Base-by-base conservation (phyloP, 2,888 invertebrate species). In the Xestia rhomboidea region DNA sequence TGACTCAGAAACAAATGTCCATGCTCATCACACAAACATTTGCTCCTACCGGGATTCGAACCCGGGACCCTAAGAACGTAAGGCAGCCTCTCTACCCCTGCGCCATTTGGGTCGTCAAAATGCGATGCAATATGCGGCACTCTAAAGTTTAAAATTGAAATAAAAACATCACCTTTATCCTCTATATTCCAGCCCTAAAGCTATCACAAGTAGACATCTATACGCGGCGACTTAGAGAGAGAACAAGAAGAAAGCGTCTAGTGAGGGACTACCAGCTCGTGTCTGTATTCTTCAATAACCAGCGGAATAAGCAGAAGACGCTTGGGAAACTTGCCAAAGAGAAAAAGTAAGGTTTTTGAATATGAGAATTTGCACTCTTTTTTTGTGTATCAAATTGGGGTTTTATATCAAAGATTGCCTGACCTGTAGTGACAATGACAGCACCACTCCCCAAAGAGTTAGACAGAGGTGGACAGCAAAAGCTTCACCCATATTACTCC, bases 181-280 rank as follows among this genome's bases (percentile, higher is more conserved):
- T 95, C 54, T 49, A 15, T 72, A 95, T 95, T 95, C 57, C 94
- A 97, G 98, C 98, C 80, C 96, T 99, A 51, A 99, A 99, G 95
- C 95, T 99, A 87, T 98, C 99, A 41, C 98, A 99, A 96, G 98
- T 99, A 77, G 99, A 99, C 92, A 99, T 99, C 97, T 99, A 99
- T 92, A 98, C 98, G 10, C 97, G 98, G 80, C 97, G 98, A 84
- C 94, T 99, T 72, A 96, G 98, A 72, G 99, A 99, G 93, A 97
- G 99, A 83, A 98, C 98, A 64, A 97, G 99, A 87, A 97, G 99
- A 93, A 99, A 99, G 97, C 97, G 99, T 74, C 97, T 99, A 73
- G 99, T 99, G 27, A 97, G 99, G 71, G 99, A 99, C 93, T 99
- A 98, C 95, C 99, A 99, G 90, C 97, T 99, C 30, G 99, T 99